A percentile compares a stretch with the other conserved stretches of the same genome.
phyloP scores from a whole-genome alignment of 2,797 vertebrate species.

The Zenarchopterus dispar region DNA sequence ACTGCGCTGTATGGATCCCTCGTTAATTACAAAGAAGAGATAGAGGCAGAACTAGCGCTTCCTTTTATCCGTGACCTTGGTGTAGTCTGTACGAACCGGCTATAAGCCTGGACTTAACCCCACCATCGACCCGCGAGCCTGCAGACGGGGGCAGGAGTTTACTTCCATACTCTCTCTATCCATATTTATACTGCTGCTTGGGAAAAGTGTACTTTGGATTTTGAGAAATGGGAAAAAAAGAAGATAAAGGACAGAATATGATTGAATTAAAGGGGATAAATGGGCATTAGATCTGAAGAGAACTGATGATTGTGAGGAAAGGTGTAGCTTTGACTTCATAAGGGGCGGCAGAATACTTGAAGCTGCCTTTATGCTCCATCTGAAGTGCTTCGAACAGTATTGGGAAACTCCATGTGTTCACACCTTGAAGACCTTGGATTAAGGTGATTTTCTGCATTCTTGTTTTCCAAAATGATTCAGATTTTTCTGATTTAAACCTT shows the following conservation, averaged over 20 bases:
- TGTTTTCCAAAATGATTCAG: not conserved
- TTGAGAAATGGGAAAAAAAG: constrained; percentile 38
- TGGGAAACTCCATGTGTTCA: not conserved
- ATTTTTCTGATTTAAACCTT: not conserved
- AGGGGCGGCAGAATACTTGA: too few relatives aligned
- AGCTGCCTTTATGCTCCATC: too few relatives aligned
- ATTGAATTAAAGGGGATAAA: constrained; percentile 30
- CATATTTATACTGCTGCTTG: constrained; percentile 52
- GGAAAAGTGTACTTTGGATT: constrained; percentile 55
- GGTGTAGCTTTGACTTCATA: constrained; percentile 19
- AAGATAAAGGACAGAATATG: constrained; percentile 12
- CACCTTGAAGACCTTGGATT: not conserved
- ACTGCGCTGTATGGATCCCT: constrained; percentile 59
- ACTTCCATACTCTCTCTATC: constrained; percentile 38
- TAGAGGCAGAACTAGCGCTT: constrained; percentile 67
- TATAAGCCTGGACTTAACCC: constrained; percentile 67
- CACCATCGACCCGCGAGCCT: constrained; percentile 57
- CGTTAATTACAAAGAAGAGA: constrained; percentile 74
- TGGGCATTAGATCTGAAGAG: constrained; percentile 23
- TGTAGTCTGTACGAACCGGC: constrained; percentile 50
- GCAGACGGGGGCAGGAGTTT: constrained; percentile 38
- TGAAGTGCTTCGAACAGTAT: not conserved
- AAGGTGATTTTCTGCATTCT: not conserved
- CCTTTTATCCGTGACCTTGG: constrained; percentile 70
- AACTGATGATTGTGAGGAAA: constrained; percentile 9